Evolutionary conservation across 2,797 vertebrate genomes (phyloP).

Genomic region (Etheostoma nigrum): DNA sequence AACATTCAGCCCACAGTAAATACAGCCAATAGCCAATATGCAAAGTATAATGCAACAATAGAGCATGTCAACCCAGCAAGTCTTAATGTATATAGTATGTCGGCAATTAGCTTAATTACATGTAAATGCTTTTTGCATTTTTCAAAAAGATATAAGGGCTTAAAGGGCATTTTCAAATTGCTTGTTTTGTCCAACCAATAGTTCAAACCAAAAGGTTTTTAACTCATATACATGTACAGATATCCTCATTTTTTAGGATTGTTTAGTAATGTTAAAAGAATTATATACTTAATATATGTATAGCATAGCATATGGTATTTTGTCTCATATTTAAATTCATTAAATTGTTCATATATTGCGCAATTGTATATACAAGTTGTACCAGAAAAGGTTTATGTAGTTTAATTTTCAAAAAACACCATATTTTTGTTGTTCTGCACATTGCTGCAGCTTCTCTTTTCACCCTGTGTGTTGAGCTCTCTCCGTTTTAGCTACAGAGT

Average conservation of each 20-base stretch:
- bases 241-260: neutral
- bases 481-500: too few species aligned
- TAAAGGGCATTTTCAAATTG: neutral
- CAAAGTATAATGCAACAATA: slow-evolving; percentile 8
- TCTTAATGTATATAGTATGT: neutral
- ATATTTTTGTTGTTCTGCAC: too few species aligned
- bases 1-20: slow-evolving; percentile 23
- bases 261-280: neutral
- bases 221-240: neutral
- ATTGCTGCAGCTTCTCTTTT: too few species aligned
- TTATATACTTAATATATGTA: neutral
- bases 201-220: neutral
- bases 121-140: neutral
- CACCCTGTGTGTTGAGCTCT: too few species aligned
- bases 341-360: too few species aligned
- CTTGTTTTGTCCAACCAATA: neutral
- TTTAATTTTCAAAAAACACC: too few species aligned
- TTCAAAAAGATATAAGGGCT: neutral
- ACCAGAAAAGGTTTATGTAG: too few species aligned
- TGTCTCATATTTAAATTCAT: neutral
- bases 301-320: too few species aligned
- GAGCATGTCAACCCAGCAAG: neutral
- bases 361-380: too few species aligned
- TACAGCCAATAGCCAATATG: slow-evolving; percentile 7
- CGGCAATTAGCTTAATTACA: slow-evolving; percentile 4